phyloP scores from a whole-genome alignment of 2,797 vertebrate genomes.

The Brachymystax lenok region DNA sequence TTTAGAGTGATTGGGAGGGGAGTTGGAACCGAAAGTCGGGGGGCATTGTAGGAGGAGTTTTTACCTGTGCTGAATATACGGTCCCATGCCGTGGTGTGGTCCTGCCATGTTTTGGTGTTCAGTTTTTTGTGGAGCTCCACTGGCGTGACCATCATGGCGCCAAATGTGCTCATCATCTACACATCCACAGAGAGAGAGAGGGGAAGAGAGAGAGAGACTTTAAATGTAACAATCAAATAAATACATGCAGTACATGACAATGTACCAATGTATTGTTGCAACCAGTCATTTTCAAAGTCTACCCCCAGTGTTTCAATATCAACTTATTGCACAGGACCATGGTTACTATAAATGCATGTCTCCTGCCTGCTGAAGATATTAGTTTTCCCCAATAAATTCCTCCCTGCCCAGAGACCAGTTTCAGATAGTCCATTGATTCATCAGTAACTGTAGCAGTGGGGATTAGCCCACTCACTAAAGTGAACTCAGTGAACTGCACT shows the following conservation, averaged over 20 bases:
- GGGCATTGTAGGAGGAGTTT: background rate
- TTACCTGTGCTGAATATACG: conserved; percentile 94
- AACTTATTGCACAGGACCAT: background rate
- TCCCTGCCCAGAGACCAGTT: conserved; percentile 15
- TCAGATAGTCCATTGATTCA: conserved; percentile 33
- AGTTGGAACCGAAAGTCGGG: too few species aligned
- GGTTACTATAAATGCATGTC: conserved; percentile 21
- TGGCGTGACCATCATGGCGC: conserved; percentile 95
- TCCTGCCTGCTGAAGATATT: conserved; percentile 27
- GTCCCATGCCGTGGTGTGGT: conserved; percentile 94
- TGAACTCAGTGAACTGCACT: conserved; percentile 57
- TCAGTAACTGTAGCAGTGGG: conserved; percentile 17
- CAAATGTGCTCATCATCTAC: conserved; percentile 97
- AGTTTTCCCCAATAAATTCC: conserved; percentile 51
- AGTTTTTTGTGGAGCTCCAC: conserved; percentile 88
- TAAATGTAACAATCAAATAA: background rate
- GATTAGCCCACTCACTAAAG: conserved; percentile 19
- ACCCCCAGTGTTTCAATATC: too few species aligned
- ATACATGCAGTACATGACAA: background rate
- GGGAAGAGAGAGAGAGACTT: background rate
- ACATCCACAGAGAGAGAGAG: background rate
- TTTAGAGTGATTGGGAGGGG: too few species aligned
- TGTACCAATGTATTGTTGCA: background rate
- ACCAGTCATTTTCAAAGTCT: too few species aligned
- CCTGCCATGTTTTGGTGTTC: conserved; percentile 93